Evolutionary conservation across 2,888 invertebrate species (phyloP).

Genomic region (Bibio marci): DNA sequence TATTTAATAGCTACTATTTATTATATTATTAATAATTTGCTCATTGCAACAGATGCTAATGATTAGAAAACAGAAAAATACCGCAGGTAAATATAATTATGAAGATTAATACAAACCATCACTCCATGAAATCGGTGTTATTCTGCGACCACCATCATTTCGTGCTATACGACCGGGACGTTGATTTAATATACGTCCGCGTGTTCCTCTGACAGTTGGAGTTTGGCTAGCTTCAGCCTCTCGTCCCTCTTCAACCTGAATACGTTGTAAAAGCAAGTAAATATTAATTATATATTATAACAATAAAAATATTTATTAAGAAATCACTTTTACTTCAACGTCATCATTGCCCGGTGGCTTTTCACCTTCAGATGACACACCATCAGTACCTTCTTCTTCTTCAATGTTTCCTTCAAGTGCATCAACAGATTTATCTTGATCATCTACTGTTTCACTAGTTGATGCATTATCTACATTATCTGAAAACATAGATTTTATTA

Average conservation of each 20-base stretch:
- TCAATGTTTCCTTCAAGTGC: slow-evolving; percentile 21
- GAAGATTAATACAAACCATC: too few relatives aligned
- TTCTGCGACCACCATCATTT: too few relatives aligned
- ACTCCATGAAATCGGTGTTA: too few relatives aligned
- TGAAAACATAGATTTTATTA: too few relatives aligned
- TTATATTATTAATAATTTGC: too few relatives aligned
- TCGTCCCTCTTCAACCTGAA: slow-evolving; percentile 49
- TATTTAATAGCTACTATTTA: too few relatives aligned
- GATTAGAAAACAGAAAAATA: too few relatives aligned
- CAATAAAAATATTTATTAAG: background rate
- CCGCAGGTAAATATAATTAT: too few relatives aligned
- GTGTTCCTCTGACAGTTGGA: slow-evolving; percentile 24
- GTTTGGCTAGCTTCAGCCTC: slow-evolving; percentile 61
- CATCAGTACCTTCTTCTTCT: slow-evolving; percentile 28
- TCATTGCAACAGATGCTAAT: too few relatives aligned
- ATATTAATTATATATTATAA: slow-evolving; percentile 9
- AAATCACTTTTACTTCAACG: slow-evolving; percentile 17
- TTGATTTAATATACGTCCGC: background rate
- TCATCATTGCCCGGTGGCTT: slow-evolving; percentile 34
- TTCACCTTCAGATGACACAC: slow-evolving; percentile 44
- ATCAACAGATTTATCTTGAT: slow-evolving; percentile 13
- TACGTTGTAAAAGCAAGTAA: slow-evolving; percentile 16
- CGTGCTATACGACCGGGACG: background rate
- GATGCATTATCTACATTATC: slow-evolving; percentile 26
- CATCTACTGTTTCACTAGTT: slow-evolving; percentile 28